A percentile compares a stretch with the other conserved stretches of the same genome.
phyloP scores from a whole-genome alignment of 2,797 vertebrate genomes.

The Hephaestus fuliginosus region DNA sequence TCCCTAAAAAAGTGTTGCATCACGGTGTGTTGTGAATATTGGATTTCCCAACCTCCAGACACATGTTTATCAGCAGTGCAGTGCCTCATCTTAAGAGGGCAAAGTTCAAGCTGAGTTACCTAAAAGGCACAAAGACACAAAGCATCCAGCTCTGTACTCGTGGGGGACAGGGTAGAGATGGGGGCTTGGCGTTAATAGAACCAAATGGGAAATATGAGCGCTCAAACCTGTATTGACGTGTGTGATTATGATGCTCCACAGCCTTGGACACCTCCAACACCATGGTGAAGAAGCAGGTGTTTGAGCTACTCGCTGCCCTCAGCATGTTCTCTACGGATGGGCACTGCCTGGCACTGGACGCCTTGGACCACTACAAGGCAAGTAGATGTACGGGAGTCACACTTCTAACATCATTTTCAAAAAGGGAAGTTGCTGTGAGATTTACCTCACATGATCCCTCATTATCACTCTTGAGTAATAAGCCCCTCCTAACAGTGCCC shows the following conservation, averaged over 20 bases:
- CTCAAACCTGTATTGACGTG: conserved; percentile 13
- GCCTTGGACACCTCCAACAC: conserved; percentile 97
- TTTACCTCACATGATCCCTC: not conserved
- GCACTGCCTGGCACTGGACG: conserved; percentile 91
- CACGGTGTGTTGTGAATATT: conserved; percentile 15
- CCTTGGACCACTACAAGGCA: conserved; percentile 98
- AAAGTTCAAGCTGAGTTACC: conserved; percentile 68
- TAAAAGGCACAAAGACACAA: conserved; percentile 36
- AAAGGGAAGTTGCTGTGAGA: not conserved
- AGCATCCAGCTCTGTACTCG: conserved; percentile 17
- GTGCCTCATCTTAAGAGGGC: conserved; percentile 45
- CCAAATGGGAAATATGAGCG: not conserved
- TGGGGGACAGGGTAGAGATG: not conserved
- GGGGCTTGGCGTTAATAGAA: not conserved
- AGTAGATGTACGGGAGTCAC: conserved; percentile 53
- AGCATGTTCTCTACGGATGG: conserved; percentile 95
- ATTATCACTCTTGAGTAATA: not conserved
- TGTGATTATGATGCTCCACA: conserved; percentile 69
- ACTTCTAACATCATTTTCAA: not conserved
- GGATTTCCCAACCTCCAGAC: conserved; percentile 27
- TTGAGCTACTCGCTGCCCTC: conserved; percentile 96
- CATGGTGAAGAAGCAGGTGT: conserved; percentile 99
- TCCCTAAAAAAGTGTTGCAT: conserved; percentile 9
- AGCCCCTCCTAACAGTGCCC: conserved; percentile 3
- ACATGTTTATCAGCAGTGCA: conserved; percentile 47